Evolutionary conservation across 2,888 invertebrate genomes (phyloP), one percentile per base, ranked within the genome.

Genomic region (Rosalia funebris): DNA sequence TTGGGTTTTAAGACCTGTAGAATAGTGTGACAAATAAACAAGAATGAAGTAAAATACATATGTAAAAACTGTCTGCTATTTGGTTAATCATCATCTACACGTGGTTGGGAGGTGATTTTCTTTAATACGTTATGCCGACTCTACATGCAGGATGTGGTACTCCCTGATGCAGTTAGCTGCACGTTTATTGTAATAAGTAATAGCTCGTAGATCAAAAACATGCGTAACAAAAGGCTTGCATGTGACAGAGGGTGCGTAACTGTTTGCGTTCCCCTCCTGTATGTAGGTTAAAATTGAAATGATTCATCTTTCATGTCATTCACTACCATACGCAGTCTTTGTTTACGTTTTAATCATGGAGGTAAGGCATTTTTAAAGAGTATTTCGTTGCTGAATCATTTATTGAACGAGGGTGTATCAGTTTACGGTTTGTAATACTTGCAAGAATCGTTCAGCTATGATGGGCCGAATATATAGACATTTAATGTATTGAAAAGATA

Each of bases 231-330:
- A 67, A 45, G 53, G 39, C 42, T 9, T 41, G 52, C 46, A 36
- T 58, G 17, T 37, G 62, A 47, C 48, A 55, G 42, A 54, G 60
- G 62, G 59, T 59, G 58, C 34, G 25, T 41, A 31, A 31, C 41
- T 16, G 46, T 16, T 9, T 20, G 14, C 16, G 9, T 12, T 52
- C 52, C 52, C 42, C 53, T 32, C 3, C 32, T 42, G 11, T 66
- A 65, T 57, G 16, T 66, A 48, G 63, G 66, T 58, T 58, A 57
- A 66, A 63, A 63, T 60, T 59, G 61, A 66, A 66, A 66, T 66
- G 66, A 66, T 41, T 66, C 66, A 66, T 66, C 57, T 53, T 14
- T 47, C 60, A 60, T 56, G 53, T 55, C 57, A 60, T 56, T 60
- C 58, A 41, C 55, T 58, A 54, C 17, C 37, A 39, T 32, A 32